These are phyloP conservation scores for Actinemys pallida DNA, from an alignment of 2,113 vertebrate species.

Conservation along the genomic window DNA sequence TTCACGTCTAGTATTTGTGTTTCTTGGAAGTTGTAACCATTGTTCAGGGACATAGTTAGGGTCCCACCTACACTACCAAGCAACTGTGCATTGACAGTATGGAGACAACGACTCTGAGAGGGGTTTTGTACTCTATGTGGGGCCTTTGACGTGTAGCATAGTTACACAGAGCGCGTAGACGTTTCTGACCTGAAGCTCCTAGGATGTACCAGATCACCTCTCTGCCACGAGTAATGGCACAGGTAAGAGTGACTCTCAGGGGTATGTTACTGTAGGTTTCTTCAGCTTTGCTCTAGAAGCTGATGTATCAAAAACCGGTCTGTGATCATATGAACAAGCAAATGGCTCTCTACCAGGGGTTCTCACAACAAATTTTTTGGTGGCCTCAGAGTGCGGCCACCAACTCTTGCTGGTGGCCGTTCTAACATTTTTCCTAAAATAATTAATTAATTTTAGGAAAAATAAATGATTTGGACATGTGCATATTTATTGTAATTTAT, in stretches of 20 bases:
- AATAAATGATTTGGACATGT: no score
- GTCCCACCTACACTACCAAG: neutral
- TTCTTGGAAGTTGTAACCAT: neutral
- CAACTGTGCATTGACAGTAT: neutral
- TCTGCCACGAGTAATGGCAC: neutral
- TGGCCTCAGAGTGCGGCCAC: no score
- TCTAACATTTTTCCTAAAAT: no score
- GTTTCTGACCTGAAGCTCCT: neutral
- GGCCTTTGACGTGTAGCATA: neutral
- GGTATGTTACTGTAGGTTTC: neutral
- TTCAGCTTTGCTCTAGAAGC: neutral
- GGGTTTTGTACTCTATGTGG: neutral
- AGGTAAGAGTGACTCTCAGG: neutral
- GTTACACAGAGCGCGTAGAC: rapidly evolving
- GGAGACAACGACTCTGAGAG: neutral
- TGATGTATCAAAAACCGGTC: neutral
- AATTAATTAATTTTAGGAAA: no score
- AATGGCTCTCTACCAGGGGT: neutral
- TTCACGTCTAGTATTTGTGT: neutral
- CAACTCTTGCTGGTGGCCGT: no score
- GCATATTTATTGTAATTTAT: no score
- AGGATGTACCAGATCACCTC: neutral
- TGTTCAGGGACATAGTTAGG: neutral
- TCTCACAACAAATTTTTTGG: no score
- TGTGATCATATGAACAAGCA: neutral